Base-by-base conservation (phyloP, 2,888 invertebrate species). In the Zygaena filipendulae region DNA sequence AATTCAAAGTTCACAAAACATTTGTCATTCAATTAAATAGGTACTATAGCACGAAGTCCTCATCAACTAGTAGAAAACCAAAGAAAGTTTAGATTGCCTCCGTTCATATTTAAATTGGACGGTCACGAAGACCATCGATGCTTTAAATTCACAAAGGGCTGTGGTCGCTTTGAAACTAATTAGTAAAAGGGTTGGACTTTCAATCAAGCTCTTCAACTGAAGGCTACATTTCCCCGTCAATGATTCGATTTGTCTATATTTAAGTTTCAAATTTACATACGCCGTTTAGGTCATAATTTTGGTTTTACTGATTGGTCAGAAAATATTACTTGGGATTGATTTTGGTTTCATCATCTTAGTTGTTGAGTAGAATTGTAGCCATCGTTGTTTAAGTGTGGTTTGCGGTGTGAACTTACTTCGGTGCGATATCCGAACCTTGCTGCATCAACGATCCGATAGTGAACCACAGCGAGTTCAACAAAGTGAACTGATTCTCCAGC, bases 391-490 rank as follows among this genome's bases (percentile, higher is more conserved):
- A n/a, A n/a, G n/a, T n/a, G n/a, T n/a, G n/a, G n/a, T n/a, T n/a
- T n/a, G n/a, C n/a, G n/a, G n/a, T n/a, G n/a, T n/a, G n/a, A 16
- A 87, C 89, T 88, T 87, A 91, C 91, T 89, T 91, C 74, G 92
- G 92, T 58, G 91, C 91, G 82, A 93, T 90, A 83, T 92, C 92
- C 74, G 90, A 91, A 80, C 92, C 92, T 83, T 92, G 92, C 84
- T 92, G 92, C 89, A 92, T 91, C 83, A 92, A 86, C 59, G 91
- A 91, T 62, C 91, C 91, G 68, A 94, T 92, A 77, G 92, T 92
- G 84, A 95, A 95, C 95, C 95, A 95, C 70, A 95, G 87, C 69
- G 92, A 91, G 85, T 94, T 94, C 77, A 91, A 85, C 64, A 94
- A 84, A 55, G 90, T 91, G 86, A 94, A 91, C 80, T 90, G 91